phyloP scores from a whole-genome alignment of 2,888 invertebrate species.

The Sinhomidia bicolor region DNA sequence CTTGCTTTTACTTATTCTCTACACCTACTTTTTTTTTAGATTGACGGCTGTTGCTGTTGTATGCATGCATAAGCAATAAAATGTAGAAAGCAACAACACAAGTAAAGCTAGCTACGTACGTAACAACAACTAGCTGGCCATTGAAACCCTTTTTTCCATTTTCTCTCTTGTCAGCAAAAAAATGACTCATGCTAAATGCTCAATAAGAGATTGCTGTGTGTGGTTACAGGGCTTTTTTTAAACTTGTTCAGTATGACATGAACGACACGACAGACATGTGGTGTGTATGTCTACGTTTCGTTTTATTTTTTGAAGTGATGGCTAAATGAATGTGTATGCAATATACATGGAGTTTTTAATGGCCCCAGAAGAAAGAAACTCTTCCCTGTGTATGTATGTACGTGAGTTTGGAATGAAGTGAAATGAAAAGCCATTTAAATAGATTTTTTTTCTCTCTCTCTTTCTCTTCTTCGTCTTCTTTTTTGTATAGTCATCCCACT shows the following conservation, averaged over 20 bases:
- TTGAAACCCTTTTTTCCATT: neutral
- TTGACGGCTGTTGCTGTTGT: too few species aligned
- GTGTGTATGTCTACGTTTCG: neutral
- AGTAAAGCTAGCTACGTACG: too few species aligned
- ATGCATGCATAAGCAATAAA: too few species aligned
- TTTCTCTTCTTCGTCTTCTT: too few species aligned
- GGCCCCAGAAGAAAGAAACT: neutral
- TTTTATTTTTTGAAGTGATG: neutral
- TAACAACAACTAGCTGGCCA: neutral
- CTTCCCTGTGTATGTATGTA: neutral
- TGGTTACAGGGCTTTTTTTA: neutral
- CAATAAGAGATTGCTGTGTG: neutral
- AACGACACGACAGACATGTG: neutral
- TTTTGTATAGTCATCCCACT: neutral
- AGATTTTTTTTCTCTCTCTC: neutral
- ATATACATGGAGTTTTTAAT: conserved; percentile 31
- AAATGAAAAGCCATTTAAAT: neutral
- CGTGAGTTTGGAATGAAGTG: neutral
- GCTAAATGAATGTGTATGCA: conserved; percentile 28
- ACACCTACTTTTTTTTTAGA: too few species aligned
- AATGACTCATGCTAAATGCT: conserved; percentile 10
- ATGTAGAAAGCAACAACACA: neutral
- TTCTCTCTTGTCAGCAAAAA: neutral
- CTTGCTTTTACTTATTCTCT: too few species aligned
- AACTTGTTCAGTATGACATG: neutral